Base-by-base conservation (phyloP, 2,113 vertebrate species). In the Turdus rufiventris region DNA sequence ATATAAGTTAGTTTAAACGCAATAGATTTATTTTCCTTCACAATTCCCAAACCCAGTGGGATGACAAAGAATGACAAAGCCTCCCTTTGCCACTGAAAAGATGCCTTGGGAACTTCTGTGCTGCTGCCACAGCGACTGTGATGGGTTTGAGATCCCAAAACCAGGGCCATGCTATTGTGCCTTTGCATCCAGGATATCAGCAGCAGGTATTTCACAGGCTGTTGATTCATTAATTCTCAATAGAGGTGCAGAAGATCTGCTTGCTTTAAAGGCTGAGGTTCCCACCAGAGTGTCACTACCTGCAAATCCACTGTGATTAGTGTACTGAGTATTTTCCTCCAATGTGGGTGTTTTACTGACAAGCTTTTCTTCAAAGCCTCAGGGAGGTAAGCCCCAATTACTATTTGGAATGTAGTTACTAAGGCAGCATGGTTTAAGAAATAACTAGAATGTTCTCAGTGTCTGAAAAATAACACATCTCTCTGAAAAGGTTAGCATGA, bases 401-500 rank as follows among this genome's bases (percentile, higher is more conserved):
- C 56, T 73, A 57, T 83, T 76, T 38, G 81, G 18, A 80, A 79
- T 18, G 34, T 88, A 80, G 84, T 63, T 94, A 67, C 54, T 65
- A 68, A 90, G 84, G 67, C 40, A 81, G 68, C 21, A 17, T 61
- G 56, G 72, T 48, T 97, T 93, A 72, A 87, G 90, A 92, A 62
- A 73, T 23, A 65, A 42, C 11, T 53, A 45, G 51, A 61, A 57
- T 62, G 63, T 17, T 89, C 54, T 78, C 62, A 65, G 36, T 36
- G 45, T 63, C 78, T 84, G 62, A 93, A 79, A 96, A 92, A 93
- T 80, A 91, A 85, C 74, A 95, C 16, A 43, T 68, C 61, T 88
- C 9, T 2, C 74, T 94, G 42, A 75, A 88, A 85, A 86, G 67
- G 68, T 97, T 93, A 91, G 92, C 71, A 78, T 62, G 48, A 88